Base-by-base conservation (phyloP, 2,113 vertebrate genomes). In the Pithys albifrons region DNA sequence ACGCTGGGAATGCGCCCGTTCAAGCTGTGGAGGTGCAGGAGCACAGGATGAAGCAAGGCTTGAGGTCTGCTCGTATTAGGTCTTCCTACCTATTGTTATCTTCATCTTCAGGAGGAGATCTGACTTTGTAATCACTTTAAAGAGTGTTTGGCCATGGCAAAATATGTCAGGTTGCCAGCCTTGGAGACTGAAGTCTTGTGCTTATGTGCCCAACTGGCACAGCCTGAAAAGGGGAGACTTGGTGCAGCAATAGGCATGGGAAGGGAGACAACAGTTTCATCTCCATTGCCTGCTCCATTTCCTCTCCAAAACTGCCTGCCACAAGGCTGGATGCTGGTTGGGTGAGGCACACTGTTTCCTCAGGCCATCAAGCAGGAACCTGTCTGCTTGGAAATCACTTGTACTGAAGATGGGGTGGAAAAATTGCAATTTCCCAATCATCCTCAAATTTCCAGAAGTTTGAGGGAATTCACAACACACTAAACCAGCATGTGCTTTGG, bases 1-100 rank as follows among this genome's bases (percentile, higher is more conserved):
- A 89, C 24, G 43, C 96, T 27, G 95, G 96, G 96, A 96, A 96
- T 91, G 93, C 2, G 51, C 96, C 78, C 45, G 39, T 57, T 86
- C 45, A 5, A 65, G 92, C 88, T 10, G 14, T 12, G 12, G 77
- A 93, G 93, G 85, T 85, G n/a, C 65, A 91, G 45, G 80, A 89
- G 76, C 1, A 2, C 57, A 39, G 77, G 61, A 80, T 92, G 83
- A 71, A 94, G 89, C 1, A 7, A 91, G 93, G 83, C 90, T 85
- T 67, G 52, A 62, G 72, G 39, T 80, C 93, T 92, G 73, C 66
- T 62, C 39, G 19, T 29, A 22, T 43, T 20, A 29, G 39, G 18
- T 41, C 52, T 78, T 62, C 65, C 69, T 28, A 79, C 82, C 86
- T 61, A 49, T 52, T 85, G 73, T 96, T 69, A 92, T 87, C 95